Conservation (phyloP, 2,888 invertebrate species). For the Pheosia gnoma region DNA sequence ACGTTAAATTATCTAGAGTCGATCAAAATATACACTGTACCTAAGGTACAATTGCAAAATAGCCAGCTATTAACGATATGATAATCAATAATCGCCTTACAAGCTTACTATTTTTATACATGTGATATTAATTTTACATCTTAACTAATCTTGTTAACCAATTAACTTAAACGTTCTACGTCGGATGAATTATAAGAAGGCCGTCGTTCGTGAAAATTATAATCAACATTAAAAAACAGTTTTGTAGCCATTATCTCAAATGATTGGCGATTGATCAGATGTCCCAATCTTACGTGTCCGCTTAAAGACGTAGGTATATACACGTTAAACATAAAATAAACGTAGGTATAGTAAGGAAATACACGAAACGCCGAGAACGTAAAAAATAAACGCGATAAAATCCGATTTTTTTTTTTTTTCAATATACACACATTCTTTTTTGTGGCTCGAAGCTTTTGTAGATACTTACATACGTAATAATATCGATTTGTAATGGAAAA, state of each 20-base stretch:
- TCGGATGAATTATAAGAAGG: slow-evolving; percentile 16
- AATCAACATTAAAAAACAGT: slow-evolving; percentile 12
- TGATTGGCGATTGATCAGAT: slow-evolving; percentile 21
- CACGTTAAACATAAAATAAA: slow-evolving; percentile 8
- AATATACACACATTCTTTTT: no score
- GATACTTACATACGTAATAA: no score
- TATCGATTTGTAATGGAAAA: no score
- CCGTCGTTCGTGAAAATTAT: slow-evolving; percentile 16
- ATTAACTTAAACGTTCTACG: slow-evolving; percentile 11
- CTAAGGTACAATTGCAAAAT: slow-evolving; percentile 15
- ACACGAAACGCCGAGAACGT: no score
- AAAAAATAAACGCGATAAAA: not conserved
- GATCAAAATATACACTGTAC: not conserved
- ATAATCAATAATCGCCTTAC: slow-evolving; percentile 49
- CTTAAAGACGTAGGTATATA: slow-evolving; percentile 6
- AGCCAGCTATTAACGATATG: slow-evolving; percentile 27
- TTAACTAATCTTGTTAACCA: slow-evolving; percentile 36
- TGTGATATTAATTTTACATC: slow-evolving; percentile 49
- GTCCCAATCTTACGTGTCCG: slow-evolving; percentile 12
- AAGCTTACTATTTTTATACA: slow-evolving; percentile 28
- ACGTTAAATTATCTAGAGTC: slow-evolving; percentile 7
- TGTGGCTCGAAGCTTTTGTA: no score
- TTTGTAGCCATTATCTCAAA: slow-evolving; percentile 16
- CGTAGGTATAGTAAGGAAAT: no score
- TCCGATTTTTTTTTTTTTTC: no score